A percentile compares a stretch with the other conserved stretches of the same genome.
Evolutionary conservation across 2,888 invertebrate genomes (phyloP).

Genomic region (Dicranocentrus wangi): DNA sequence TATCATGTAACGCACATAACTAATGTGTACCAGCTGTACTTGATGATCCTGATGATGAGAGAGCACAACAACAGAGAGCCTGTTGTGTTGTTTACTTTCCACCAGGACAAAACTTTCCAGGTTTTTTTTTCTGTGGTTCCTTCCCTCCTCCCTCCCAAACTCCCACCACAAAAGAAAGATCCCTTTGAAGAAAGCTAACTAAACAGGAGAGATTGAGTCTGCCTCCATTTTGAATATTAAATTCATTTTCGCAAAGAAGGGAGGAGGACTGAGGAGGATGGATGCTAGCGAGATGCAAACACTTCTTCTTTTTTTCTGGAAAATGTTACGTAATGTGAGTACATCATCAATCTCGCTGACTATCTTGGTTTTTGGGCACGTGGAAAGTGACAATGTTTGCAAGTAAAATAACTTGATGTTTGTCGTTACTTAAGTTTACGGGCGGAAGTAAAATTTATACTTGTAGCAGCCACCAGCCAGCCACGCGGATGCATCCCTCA

Average conservation of each 20-base stretch:
- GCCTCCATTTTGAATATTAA: slow-evolving; percentile 61
- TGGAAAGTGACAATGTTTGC: too few species aligned
- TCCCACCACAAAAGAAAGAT: too few species aligned
- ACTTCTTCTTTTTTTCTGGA: too few species aligned
- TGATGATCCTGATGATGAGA: slow-evolving; percentile 55
- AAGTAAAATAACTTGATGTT: slow-evolving; percentile 27
- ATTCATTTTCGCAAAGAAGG: slow-evolving; percentile 42
- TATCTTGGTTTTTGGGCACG: too few species aligned
- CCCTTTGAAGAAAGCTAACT: not conserved
- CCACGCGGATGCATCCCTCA: too few species aligned
- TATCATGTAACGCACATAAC: slow-evolving; percentile 39
- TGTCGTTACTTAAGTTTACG: slow-evolving; percentile 48
- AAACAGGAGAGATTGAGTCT: slow-evolving; percentile 50
- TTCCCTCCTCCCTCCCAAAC: too few species aligned
- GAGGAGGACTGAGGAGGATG: too few species aligned
- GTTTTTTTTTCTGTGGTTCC: too few species aligned
- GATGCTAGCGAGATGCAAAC: too few species aligned
- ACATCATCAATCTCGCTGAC: too few species aligned
- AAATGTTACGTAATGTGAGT: too few species aligned
- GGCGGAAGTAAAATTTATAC: slow-evolving; percentile 14
- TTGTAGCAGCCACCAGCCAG: too few species aligned
- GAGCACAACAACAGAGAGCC: not conserved
- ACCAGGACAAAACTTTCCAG: not conserved
- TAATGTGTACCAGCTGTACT: slow-evolving; percentile 48
- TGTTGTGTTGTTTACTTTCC: not conserved